Conservation (phyloP, 2,888 invertebrate genomes). For the Maniola hyperantus region DNA sequence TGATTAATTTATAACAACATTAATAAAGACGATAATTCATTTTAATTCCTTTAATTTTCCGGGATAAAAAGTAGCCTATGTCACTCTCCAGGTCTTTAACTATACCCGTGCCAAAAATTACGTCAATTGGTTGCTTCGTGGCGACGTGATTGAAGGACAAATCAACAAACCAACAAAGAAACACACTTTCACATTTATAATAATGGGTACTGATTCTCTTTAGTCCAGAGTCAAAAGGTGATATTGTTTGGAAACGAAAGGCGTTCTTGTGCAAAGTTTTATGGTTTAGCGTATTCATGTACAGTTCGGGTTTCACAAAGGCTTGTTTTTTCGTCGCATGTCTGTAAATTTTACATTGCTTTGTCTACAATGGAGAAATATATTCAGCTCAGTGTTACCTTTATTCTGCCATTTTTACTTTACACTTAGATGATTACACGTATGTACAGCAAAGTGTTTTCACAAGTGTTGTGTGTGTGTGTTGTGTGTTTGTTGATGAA, state of each 20-base stretch:
- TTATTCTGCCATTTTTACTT: slow-evolving; percentile 37
- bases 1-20: slow-evolving; percentile 29
- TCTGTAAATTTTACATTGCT: slow-evolving; percentile 30
- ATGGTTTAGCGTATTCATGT: slow-evolving; percentile 18
- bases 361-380: slow-evolving; percentile 29
- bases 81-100: too few relatives aligned
- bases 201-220: not conserved
- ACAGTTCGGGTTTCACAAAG: slow-evolving; percentile 23
- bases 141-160: too few relatives aligned
- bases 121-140: too few relatives aligned
- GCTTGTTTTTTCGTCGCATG: slow-evolving; percentile 25
- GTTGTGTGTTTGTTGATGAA: too few relatives aligned
- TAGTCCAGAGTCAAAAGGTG: not conserved
- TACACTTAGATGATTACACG: slow-evolving; percentile 35
- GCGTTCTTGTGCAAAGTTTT: slow-evolving; percentile 22
- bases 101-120: too few relatives aligned
- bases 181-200: too few relatives aligned
- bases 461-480: too few relatives aligned
- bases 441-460: slow-evolving; percentile 35
- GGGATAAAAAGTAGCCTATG: too few relatives aligned
- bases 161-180: too few relatives aligned
- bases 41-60: not conserved
- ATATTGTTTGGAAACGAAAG: slow-evolving; percentile 14
- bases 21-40: not conserved
- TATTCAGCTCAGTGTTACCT: slow-evolving; percentile 32